Conservation (phyloP, 2,888 invertebrate genomes). For the Eumacrocentrus americanus region DNA sequence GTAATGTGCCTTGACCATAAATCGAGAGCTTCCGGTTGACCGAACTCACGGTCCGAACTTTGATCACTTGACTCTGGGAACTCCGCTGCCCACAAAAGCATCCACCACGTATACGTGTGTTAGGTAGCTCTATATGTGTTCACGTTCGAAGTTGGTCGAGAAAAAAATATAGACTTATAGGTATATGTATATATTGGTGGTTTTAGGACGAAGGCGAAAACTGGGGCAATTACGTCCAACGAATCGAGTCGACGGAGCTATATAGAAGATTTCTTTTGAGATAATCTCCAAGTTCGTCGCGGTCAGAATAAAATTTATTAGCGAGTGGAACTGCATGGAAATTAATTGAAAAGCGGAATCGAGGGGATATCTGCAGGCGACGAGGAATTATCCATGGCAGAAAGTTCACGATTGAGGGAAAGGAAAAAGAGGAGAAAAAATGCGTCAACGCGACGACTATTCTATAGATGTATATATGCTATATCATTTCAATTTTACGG, state of each 20-base stretch:
- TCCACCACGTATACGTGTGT: neutral
- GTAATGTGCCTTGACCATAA: conserved; percentile 38
- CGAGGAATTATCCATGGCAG: conserved; percentile 14
- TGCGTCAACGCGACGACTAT: conserved; percentile 2
- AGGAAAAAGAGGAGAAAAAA: neutral
- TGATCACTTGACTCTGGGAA: conserved; percentile 24
- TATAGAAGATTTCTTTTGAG: neutral
- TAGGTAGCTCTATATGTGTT: neutral
- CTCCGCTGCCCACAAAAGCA: conserved; percentile 6
- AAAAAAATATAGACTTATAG: neutral
- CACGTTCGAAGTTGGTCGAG: neutral
- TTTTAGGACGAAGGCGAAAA: neutral
- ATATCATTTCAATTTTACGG: conserved; percentile 60
- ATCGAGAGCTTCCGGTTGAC: conserved; percentile 42
- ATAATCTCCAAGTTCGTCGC: neutral
- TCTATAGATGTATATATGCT: conserved; percentile 41
- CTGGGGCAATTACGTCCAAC: conserved; percentile 3
- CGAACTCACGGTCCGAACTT: conserved; percentile 34
- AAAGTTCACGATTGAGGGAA: conserved; percentile 16
- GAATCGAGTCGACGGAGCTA: neutral
- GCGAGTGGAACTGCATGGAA: neutral
- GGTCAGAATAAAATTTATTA: conserved; percentile 13
- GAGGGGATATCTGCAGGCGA: conserved; percentile 18
- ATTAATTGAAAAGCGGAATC: conserved; percentile 9
- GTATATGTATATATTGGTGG: neutral